A percentile compares a stretch with the other conserved stretches of the same genome.
Evolutionary conservation across 2,113 vertebrate genomes (phyloP).

Genomic region (Propithecus coquereli): DNA sequence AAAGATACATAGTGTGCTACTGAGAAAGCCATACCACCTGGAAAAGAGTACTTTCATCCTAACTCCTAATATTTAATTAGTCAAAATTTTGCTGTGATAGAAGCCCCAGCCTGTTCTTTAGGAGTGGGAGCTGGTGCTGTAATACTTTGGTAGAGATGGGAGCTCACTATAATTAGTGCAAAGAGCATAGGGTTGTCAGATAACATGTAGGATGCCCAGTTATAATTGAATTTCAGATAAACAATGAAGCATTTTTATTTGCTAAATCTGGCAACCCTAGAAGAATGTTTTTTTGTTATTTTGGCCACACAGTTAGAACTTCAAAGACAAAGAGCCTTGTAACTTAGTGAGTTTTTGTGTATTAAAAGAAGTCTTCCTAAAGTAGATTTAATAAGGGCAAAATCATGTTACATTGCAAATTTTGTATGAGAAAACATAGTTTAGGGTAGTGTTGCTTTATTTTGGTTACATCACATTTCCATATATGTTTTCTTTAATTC

Average conservation of each 20-base stretch:
- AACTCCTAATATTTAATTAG: background rate
- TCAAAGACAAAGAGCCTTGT: background rate
- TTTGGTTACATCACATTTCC: background rate
- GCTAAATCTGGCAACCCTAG: background rate
- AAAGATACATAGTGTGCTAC: background rate
- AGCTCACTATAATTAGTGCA: background rate
- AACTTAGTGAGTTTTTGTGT: constrained; percentile 30
- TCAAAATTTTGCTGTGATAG: background rate
- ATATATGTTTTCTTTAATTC: background rate
- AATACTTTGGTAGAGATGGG: background rate
- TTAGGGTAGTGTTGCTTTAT: background rate
- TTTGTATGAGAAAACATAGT: constrained; percentile 20
- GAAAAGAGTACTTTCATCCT: background rate
- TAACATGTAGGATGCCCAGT: background rate
- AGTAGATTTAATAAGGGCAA: background rate
- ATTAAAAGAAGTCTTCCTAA: constrained; percentile 6
- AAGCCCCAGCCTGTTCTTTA: background rate
- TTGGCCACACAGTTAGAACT: background rate
- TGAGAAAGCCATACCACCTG: background rate
- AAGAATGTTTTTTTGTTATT: background rate
- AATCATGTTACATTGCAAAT: background rate
- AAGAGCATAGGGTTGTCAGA: background rate
- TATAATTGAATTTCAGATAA: constrained; percentile 24
- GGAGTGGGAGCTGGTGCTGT: background rate
- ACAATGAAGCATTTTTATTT: background rate